phyloP scores from a whole-genome alignment of 2,797 vertebrate species.

The Sylvilagus floridanus region DNA sequence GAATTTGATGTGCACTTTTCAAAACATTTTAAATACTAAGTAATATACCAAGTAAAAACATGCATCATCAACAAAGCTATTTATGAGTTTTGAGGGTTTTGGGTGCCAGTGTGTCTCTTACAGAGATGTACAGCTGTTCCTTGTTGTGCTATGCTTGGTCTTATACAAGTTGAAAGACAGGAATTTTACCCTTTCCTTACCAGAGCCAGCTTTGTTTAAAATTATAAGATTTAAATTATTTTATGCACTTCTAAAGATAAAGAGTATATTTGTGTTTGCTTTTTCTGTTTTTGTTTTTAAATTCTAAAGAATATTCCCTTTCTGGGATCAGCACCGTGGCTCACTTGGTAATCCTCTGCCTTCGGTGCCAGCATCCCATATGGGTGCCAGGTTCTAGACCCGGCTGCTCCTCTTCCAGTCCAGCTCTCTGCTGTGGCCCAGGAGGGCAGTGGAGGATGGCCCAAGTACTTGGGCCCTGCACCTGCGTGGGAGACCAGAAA shows the following conservation, averaged over 20 bases:
- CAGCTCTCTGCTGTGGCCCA: too few species aligned
- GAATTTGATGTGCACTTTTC: neutral
- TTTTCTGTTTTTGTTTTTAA: slow-evolving; percentile 2
- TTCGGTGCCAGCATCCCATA: too few species aligned
- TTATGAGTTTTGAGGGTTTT: neutral
- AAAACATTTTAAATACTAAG: slow-evolving; percentile 33
- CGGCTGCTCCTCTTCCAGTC: too few species aligned
- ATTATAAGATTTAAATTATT: neutral
- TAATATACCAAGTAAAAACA: slow-evolving; percentile 23
- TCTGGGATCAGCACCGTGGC: neutral
- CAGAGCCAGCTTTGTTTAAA: neutral
- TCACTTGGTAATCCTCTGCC: too few species aligned
- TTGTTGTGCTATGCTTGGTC: neutral
- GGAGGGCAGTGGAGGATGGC: too few species aligned
- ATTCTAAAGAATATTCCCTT: neutral
- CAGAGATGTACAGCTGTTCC: neutral
- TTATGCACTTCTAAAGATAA: neutral
- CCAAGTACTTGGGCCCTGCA: too few species aligned
- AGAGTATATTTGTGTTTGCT: neutral
- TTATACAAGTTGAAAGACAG: neutral
- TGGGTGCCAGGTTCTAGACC: too few species aligned
- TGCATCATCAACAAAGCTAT: slow-evolving; percentile 14
- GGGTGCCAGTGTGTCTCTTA: neutral
- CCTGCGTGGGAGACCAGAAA: too few species aligned
- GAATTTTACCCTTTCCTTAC: neutral